These are phyloP conservation scores for Phrynosoma platyrhinos DNA, from an alignment of 2,113 vertebrate genomes.

Conservation along the genomic window DNA sequence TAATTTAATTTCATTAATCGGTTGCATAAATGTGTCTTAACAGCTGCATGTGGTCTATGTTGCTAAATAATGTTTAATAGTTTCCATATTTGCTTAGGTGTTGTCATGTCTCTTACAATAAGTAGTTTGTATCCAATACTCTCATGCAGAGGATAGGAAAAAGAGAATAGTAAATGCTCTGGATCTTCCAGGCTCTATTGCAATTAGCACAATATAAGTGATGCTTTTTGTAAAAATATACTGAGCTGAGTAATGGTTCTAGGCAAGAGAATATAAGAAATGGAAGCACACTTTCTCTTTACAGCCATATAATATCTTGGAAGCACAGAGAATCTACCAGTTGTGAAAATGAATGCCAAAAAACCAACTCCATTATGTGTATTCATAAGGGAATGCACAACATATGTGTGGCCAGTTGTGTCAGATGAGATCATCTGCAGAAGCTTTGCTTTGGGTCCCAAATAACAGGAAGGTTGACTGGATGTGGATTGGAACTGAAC, in stretches of 20 bases:
- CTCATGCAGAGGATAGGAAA: background rate
- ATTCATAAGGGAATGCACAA: background rate
- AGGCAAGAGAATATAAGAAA: background rate
- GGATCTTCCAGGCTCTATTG: no score
- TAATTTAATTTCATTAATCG: slow-evolving; percentile 44
- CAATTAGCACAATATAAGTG: background rate
- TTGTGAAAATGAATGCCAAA: background rate
- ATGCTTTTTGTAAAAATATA: background rate
- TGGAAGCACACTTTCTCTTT: background rate
- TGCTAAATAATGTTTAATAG: slow-evolving; percentile 24
- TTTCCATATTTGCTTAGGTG: slow-evolving; percentile 22
- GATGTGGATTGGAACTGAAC: background rate
- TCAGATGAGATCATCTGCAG: background rate
- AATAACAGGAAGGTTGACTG: background rate
- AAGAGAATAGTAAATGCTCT: background rate
- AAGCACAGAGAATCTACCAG: background rate
- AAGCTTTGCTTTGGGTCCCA: slow-evolving; percentile 1
- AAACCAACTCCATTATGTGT: background rate
- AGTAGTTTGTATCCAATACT: slow-evolving; percentile 14
- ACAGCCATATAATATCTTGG: background rate
- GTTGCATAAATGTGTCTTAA: slow-evolving; percentile 13
- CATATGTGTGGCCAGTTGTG: background rate
- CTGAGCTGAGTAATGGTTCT: background rate
- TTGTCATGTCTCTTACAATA: slow-evolving; percentile 10
- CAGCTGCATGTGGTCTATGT: slow-evolving; percentile 6